Evolutionary conservation across 2,888 invertebrate genomes (phyloP), one percentile per base, ranked within the genome.

Genomic region (Callimorpha dominula): DNA sequence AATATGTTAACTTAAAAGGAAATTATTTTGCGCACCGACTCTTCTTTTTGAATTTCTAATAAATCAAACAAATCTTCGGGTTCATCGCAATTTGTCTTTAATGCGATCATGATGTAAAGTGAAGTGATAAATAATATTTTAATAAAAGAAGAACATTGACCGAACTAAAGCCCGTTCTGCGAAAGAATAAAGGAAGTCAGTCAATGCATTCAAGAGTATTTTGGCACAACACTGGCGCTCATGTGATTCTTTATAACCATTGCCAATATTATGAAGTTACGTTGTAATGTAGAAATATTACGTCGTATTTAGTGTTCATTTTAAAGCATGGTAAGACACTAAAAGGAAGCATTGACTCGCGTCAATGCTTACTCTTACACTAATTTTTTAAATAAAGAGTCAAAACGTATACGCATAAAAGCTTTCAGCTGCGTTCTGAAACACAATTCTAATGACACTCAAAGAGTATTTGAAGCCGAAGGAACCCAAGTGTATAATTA

Each of bases 161-260:
- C 85, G 85, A 77, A 75, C 86, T 73, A 80, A 78, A 71, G 73
- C 82, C 77, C 75, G 78, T 68, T 79, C 70, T 73, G 75, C 74
- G 78, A 80, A 78, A 74, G 85, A 92, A 90, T 90, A 89, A 87
- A 86, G 87, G 84, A 88, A 89, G 82, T 79, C 76, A 74, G 69
- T 68, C 77, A 80, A 80, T 75, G 81, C 71, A 70, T 76, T 65
- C 60, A 77, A 80, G 84, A 82, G 80, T 82, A 83, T 85, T 76
- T 91, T 91, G 92, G 91, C 91, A 90, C 74, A 80, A 70, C 76
- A 78, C 46, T 78, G 72, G 73, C 76, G 77, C 81, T 78, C 82
- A 77, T 84, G 84, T 85, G 84, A 85, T 80, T 72, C 68, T 78
- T 78, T 76, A 72, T 75, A 81, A 77, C 75, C 81, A 81, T 85